Base-by-base conservation (phyloP, 2,888 invertebrate species). In the Priapulus caudatus region DNA sequence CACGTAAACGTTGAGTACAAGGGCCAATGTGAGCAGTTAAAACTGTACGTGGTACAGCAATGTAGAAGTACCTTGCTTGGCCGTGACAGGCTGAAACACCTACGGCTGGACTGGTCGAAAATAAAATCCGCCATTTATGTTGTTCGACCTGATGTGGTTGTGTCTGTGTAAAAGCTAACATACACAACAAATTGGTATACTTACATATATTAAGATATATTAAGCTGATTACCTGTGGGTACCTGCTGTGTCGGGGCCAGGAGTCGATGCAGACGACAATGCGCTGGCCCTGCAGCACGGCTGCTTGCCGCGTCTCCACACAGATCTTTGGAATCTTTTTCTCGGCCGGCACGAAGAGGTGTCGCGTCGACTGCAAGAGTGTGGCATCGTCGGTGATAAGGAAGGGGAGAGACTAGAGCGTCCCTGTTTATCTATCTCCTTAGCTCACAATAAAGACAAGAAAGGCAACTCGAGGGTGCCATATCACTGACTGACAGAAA, bases 181-280 rank as follows among this genome's bases (percentile, higher is more conserved):
- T n/a, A 33, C n/a, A 10, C n/a, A 33, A 33, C 33, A 10, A 33
- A 33, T n/a, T 33, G 33, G n/a, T n/a, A 33, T 33, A 33, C 33
- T 33, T 33, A 33, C 33, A 33, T 33, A 33, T 10, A 33, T 33
- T 33, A 33, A 33, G n/a, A n/a, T n/a, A n/a, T n/a, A n/a, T n/a
- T n/a, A n/a, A n/a, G n/a, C n/a, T n/a, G 64, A 68, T 65, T 68
- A 80, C 79, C 67, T 84, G 78, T 1, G 93, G 93, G 72, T 91
- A 92, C 51, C 90, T 79, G 1, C 92, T 92, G 68, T 85, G 82
- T 50, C 87, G 75, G 0, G 95, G 93, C 98, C 98, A 98, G 2
- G 84, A 83, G 74, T 98, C 98, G 43, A 98, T 86, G 1, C 91
- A 87, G 0, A 97, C 95, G 15, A 98, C 83, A 47, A 98, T 86